A percentile compares a stretch with the other conserved stretches of the same genome.
These are phyloP conservation scores for Ailuropoda melanoleuca DNA, from an alignment of 2,113 vertebrate genomes.

Conservation along the genomic window DNA sequence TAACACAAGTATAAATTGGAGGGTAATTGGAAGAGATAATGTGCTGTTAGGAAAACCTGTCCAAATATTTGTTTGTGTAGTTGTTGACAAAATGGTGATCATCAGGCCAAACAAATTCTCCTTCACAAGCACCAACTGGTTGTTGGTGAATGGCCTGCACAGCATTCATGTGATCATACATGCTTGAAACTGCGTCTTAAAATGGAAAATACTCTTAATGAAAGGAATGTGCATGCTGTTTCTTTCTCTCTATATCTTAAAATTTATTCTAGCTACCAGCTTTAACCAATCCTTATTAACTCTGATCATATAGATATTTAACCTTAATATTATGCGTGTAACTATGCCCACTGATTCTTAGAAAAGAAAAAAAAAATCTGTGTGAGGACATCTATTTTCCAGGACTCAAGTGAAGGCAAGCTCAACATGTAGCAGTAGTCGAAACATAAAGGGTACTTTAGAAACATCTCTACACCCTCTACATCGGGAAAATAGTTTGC, in stretches of 20 bases:
- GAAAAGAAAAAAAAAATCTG: neutral
- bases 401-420: neutral
- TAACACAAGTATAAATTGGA: slow-evolving; percentile 68
- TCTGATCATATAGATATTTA: neutral
- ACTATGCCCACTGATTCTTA: neutral
- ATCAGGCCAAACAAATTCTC: slow-evolving; percentile 22
- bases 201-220: neutral
- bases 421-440: neutral
- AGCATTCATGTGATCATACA: neutral
- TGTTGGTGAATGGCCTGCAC: neutral
- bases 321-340: neutral
- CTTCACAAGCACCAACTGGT: neutral
- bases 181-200: neutral
- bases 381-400: neutral
- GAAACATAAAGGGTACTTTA: neutral
- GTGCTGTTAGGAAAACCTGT: slow-evolving; percentile 71
- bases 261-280: neutral
- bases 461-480: neutral
- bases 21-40: slow-evolving; percentile 70
- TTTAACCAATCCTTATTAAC: neutral
- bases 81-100: slow-evolving; percentile 51
- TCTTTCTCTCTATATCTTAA: neutral
- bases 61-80: slow-evolving; percentile 71
- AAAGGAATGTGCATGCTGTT: neutral
- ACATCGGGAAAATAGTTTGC: neutral